Conservation (phyloP, 2,113 vertebrate species). For the Gila orcuttii region DNA sequence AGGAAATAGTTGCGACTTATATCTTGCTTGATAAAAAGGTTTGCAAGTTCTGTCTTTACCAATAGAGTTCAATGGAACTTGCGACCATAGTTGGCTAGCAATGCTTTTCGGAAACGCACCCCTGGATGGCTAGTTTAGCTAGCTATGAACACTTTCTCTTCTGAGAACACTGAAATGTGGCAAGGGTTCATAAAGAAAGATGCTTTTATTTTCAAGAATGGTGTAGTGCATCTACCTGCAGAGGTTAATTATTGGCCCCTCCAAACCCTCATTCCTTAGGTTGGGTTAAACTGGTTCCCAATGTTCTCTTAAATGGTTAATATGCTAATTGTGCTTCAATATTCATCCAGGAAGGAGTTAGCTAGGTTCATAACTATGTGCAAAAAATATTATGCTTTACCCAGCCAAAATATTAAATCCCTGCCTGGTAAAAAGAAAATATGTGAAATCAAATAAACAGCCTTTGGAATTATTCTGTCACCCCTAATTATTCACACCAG, state of each 20-base stretch:
- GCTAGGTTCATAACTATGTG: not conserved
- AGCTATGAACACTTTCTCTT: too few species aligned
- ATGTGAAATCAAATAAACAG: conserved; percentile 40
- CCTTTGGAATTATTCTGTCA: conserved; percentile 39
- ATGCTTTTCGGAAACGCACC: too few species aligned
- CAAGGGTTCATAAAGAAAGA: not conserved
- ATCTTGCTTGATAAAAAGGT: not conserved
- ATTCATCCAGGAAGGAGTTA: not conserved
- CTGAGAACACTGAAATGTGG: too few species aligned
- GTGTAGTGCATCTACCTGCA: not conserved
- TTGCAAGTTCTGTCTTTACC: too few species aligned
- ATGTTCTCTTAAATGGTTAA: not conserved
- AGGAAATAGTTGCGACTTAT: not conserved
- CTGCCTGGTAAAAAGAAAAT: conserved; percentile 4
- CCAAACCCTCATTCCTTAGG: not conserved
- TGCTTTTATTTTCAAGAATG: not conserved
- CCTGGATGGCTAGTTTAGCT: too few species aligned
- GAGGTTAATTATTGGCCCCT: not conserved
- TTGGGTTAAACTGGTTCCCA: not conserved
- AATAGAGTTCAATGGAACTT: too few species aligned
- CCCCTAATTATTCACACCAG: conserved; percentile 26
- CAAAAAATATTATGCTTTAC: conserved; percentile 32
- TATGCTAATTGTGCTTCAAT: not conserved
- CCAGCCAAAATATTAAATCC: conserved; percentile 32
- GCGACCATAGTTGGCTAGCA: too few species aligned